Evolutionary conservation across 2,113 vertebrate genomes (phyloP), one percentile per base, ranked within the genome.

Genomic region (Lamprotornis superbus): DNA sequence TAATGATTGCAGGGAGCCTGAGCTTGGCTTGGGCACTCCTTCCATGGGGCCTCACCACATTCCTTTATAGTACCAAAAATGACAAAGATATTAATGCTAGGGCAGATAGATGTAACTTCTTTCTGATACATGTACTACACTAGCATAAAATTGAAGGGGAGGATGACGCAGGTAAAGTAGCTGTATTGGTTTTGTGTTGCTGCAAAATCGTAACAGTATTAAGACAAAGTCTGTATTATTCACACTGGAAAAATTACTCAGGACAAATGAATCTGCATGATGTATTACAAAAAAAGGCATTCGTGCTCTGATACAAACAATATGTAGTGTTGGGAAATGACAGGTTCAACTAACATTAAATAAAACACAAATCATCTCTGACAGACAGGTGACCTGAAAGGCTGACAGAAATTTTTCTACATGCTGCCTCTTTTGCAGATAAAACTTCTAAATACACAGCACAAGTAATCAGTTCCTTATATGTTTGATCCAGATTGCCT

Each of bases 21-120:
- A 27, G 56, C 1, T 11, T 44, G 5, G 15, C 5, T n/a, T 22
- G 15, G 10, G 7, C 2, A 1, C 5, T 23, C 9, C 44, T 73
- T 83, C 27, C 3, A 23, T 27, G 7, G 17, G 12, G 13, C 10
- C 9, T 44, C 3, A 11, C 10, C 5, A 14, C 6, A 6, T 37
- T 27, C 24, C 65, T 63, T 56, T 56, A 67, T 5, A 75, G 42
- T 15, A 37, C 30, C 9, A 39, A 40, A 28, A 42, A 65, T 15
- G 30, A 44, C 17, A 15, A 31, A 12, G 27, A 60, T 28, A 28
- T 13, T 47, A 83, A 56, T 1, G 2, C 4, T 33, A 57, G 11
- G 7, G 37, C 44, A 90, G 40, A 47, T 1, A 53, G 18, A 20
- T 6, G 11, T 44, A 39, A n/a, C 71, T 91, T 84, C 22, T 44